Percentiles rank a stretch among this genome's conserved stretches.
phyloP scores from a whole-genome alignment of 2,113 vertebrate genomes.

The Actenoides lindsayi region DNA sequence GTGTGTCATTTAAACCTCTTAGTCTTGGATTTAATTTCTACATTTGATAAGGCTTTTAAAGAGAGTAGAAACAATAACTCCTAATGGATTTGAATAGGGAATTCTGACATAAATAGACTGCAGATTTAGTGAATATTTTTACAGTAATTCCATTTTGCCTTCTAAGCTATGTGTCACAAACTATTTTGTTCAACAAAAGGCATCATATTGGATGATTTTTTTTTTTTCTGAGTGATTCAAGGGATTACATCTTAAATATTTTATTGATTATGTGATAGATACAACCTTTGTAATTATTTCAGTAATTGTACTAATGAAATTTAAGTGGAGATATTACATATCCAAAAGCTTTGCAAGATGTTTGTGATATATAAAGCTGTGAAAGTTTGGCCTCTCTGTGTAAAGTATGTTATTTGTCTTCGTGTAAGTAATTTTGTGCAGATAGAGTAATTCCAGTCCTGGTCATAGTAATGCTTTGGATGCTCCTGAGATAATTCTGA shows the following conservation, averaged over 20 bases:
- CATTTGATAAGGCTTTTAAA: conserved; percentile 31
- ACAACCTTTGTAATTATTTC: background rate
- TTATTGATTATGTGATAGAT: background rate
- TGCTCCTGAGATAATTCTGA: conserved; percentile 54
- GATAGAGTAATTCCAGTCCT: background rate
- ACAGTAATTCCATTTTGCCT: background rate
- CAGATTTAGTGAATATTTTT: conserved; percentile 9
- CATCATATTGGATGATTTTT: background rate
- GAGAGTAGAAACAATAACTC: background rate
- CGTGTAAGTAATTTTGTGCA: background rate
- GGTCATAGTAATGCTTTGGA: background rate
- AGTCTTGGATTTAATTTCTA: conserved; percentile 9
- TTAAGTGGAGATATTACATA: background rate
- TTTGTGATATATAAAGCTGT: background rate
- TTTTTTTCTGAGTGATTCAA: background rate
- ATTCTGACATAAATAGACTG: conserved; percentile 21
- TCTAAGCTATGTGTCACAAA: conserved; percentile 15
- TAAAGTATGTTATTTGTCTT: background rate
- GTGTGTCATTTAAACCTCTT: conserved; percentile 14
- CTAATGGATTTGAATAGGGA: background rate
- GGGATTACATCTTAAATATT: background rate
- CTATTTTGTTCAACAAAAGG: background rate
- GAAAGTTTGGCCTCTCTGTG: background rate
- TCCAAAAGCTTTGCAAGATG: background rate
- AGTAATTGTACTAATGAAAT: background rate